Conservation (phyloP, 2,888 invertebrate species). For the Heteromurus nitidus region DNA sequence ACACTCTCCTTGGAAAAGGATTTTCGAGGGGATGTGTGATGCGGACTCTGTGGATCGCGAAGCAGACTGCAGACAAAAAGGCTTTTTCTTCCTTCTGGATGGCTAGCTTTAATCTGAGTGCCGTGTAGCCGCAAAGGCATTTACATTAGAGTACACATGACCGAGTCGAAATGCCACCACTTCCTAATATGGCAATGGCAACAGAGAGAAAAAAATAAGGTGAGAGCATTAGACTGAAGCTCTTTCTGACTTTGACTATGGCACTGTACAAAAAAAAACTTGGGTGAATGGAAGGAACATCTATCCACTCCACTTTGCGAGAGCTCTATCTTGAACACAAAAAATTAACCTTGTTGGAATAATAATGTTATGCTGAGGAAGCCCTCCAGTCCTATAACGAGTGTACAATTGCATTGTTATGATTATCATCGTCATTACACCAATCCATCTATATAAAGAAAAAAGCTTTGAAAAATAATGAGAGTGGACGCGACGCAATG, state of each 20-base stretch:
- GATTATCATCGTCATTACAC: background rate
- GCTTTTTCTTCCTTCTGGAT: conserved; percentile 9
- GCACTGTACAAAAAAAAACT: background rate
- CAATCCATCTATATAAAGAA: background rate
- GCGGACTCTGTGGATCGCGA: background rate
- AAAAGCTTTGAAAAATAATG: background rate
- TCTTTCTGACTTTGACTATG: background rate
- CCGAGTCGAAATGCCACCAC: conserved; percentile 53
- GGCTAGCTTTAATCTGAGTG: background rate
- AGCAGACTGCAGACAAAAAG: background rate
- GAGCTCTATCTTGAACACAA: background rate
- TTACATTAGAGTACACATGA: conserved; percentile 53
- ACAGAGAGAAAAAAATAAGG: conserved; percentile 4
- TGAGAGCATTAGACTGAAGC: conserved; percentile 12
- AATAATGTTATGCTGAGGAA: background rate
- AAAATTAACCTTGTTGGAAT: background rate
- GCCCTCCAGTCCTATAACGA: background rate
- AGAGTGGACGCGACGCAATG: too few species aligned
- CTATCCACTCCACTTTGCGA: background rate
- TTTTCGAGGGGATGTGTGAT: background rate
- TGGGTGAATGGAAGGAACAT: background rate
- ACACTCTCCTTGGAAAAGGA: background rate
- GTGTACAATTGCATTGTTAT: too few species aligned
- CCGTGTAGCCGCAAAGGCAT: background rate
- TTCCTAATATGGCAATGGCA: conserved; percentile 28